phyloP scores from a whole-genome alignment of 2,888 invertebrate species.

The Catocala fraxini region DNA sequence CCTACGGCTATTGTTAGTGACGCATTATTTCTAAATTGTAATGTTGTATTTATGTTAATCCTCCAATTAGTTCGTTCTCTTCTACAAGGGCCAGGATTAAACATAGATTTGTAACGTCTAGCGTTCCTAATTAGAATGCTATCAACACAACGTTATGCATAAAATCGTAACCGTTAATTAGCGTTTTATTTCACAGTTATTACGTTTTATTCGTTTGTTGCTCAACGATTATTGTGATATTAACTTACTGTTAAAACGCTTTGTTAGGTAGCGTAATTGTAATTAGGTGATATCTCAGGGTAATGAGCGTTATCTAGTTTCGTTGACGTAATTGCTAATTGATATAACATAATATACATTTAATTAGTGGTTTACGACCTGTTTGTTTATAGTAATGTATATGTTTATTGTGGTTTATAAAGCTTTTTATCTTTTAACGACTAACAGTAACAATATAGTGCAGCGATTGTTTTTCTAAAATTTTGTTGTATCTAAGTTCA shows the following conservation, averaged over 20 bases:
- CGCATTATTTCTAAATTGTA: slow-evolving; percentile 36
- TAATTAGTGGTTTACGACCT: no score
- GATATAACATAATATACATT: no score
- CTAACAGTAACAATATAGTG: no score
- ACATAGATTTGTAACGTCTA: slow-evolving; percentile 27
- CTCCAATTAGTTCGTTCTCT: slow-evolving; percentile 25
- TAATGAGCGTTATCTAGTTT: no score
- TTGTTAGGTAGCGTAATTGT: background rate
- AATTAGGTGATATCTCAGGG: no score
- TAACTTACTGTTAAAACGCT: background rate
- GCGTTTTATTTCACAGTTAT: slow-evolving; percentile 2
- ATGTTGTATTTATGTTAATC: slow-evolving; percentile 29
- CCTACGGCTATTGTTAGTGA: slow-evolving; percentile 52
- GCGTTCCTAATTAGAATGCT: slow-evolving; percentile 23
- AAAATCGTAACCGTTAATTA: slow-evolving; percentile 7
- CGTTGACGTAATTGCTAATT: no score
- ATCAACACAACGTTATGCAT: slow-evolving; percentile 21
- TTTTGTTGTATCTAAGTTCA: no score
- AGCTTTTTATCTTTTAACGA: no score
- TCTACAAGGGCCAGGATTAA: slow-evolving; percentile 17
- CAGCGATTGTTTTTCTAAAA: no score
- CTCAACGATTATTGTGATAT: slow-evolving; percentile 2
- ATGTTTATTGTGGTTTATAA: no score
- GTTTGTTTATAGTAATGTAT: no score
- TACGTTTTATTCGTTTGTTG: background rate